Percentiles rank a stretch among this genome's conserved stretches.
These are phyloP conservation scores for Tipula helvola DNA, from an alignment of 2,888 invertebrate genomes.

Conservation along the genomic window DNA sequence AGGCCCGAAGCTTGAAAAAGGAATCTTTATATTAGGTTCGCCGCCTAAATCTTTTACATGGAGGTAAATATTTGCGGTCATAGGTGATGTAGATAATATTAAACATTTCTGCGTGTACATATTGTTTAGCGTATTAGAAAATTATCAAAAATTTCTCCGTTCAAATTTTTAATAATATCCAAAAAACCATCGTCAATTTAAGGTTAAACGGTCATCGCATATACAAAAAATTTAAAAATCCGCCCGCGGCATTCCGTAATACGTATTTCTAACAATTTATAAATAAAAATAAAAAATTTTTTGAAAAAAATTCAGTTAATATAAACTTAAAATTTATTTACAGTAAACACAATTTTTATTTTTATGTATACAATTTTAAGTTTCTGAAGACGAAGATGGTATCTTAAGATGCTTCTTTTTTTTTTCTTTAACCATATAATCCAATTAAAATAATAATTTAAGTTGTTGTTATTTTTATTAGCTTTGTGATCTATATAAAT, in stretches of 20 bases:
- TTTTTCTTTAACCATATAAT: not conserved
- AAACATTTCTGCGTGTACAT: not conserved
- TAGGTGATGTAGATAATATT: not conserved
- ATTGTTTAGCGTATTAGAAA: not conserved
- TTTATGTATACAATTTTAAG: not conserved
- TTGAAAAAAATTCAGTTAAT: not conserved
- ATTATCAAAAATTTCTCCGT: not conserved
- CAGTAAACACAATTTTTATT: not conserved
- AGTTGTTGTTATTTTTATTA: constrained; percentile 4
- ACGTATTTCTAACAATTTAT: not conserved
- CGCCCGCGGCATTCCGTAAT: not conserved
- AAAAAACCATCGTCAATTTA: not conserved
- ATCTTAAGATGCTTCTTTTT: not conserved
- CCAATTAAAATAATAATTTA: constrained; percentile 4
- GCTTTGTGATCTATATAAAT: constrained; percentile 4
- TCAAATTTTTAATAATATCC: not conserved
- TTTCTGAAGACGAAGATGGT: not conserved
- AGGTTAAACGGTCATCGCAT: not conserved
- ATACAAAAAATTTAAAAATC: not conserved
- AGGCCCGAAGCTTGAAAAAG: no score
- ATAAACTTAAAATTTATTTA: not conserved
- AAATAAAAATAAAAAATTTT: not conserved
- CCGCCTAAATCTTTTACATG: not conserved
- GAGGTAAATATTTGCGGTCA: not conserved
- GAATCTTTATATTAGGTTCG: not conserved